phyloP scores from a whole-genome alignment of 2,113 vertebrate genomes.

The Crocuta crocuta region DNA sequence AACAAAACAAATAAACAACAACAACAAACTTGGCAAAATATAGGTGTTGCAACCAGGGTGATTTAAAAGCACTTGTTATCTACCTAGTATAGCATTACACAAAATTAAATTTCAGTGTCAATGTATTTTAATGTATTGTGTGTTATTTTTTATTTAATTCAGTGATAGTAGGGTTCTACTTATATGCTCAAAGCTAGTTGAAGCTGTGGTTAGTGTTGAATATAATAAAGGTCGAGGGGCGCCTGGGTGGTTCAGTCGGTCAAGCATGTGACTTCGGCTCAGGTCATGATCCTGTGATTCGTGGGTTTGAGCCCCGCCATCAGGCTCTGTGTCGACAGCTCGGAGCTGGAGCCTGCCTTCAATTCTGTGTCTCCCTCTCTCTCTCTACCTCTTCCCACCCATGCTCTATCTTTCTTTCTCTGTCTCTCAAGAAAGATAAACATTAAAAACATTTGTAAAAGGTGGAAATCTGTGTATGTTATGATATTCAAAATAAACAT shows the following conservation, averaged over 20 bases:
- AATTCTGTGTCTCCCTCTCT: too few species aligned
- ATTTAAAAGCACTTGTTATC: constrained; percentile 20
- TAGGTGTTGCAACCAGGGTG: background rate
- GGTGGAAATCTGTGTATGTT: background rate
- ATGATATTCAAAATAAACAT: background rate
- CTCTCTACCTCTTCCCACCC: too few species aligned
- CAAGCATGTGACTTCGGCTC: too few species aligned
- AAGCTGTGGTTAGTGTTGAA: background rate
- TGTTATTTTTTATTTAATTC: background rate
- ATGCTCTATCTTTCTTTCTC: too few species aligned
- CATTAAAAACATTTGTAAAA: background rate
- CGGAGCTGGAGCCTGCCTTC: too few species aligned
- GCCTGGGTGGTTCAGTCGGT: too few species aligned
- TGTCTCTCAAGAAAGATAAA: too few species aligned
- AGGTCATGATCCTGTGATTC: too few species aligned
- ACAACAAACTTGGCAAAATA: background rate
- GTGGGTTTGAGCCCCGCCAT: too few species aligned
- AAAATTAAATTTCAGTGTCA: background rate
- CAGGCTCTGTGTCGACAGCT: too few species aligned
- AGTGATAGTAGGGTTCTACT: background rate
- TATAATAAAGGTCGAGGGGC: background rate
- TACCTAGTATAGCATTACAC: background rate
- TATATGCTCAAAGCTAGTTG: background rate
- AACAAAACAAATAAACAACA: background rate
- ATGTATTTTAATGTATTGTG: background rate